phyloP scores from a whole-genome alignment of 2,797 vertebrate species.

The Sebastes cheni region DNA sequence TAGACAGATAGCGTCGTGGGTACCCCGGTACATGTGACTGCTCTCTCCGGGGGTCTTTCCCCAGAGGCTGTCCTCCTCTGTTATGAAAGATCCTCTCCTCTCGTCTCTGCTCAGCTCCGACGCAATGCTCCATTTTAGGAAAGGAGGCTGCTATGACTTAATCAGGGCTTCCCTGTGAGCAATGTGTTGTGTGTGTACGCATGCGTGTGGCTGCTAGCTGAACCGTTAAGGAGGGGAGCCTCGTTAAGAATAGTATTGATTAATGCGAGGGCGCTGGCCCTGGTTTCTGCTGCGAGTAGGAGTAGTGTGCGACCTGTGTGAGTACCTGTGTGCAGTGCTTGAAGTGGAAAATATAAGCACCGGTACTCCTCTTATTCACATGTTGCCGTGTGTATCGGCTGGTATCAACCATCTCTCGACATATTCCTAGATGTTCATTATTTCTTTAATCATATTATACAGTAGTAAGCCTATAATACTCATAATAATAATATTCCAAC shows the following conservation, averaged over 20 bases:
- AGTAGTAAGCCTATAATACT: background rate
- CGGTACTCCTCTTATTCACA: background rate
- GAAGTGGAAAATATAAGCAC: background rate
- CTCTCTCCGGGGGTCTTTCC: constrained; percentile 55
- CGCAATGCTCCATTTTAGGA: constrained; percentile 61
- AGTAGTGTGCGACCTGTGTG: background rate
- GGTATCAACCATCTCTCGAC: too few relatives aligned
- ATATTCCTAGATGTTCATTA: background rate
- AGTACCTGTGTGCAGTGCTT: background rate
- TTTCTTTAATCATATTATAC: too few relatives aligned
- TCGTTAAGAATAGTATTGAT: constrained; percentile 60
- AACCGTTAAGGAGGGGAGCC: constrained; percentile 12
- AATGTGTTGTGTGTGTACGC: constrained; percentile 23
- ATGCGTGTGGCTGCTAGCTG: constrained; percentile 9
- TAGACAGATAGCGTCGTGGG: constrained; percentile 4
- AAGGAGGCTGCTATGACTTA: constrained; percentile 70
- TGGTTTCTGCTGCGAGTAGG: constrained; percentile 29
- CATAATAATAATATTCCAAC: background rate
- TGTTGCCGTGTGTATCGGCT: background rate
- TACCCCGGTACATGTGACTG: constrained; percentile 36
- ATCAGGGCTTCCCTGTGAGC: constrained; percentile 75
- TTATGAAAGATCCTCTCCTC: constrained; percentile 42
- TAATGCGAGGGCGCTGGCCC: constrained; percentile 41
- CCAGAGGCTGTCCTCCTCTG: constrained; percentile 29
- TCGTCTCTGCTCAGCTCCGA: constrained; percentile 26